A percentile compares a stretch with the other conserved stretches of the same genome.
Conservation (phyloP, 1,140 invertebrate species). For the Drosophila sp. region DNA sequence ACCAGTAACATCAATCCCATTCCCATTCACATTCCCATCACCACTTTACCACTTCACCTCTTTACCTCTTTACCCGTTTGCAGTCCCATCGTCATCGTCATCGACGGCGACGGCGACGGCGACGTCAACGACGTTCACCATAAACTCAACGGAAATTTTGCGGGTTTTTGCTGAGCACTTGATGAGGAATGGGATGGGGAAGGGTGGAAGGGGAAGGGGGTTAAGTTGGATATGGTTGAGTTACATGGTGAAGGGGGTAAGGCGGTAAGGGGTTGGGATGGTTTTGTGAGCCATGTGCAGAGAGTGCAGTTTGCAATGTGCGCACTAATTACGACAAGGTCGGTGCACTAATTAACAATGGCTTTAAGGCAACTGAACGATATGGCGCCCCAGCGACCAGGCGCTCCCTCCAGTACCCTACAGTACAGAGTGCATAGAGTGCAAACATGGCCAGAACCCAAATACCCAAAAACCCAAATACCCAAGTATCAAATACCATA, state of each 20-base stretch:
- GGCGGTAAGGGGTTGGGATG: not conserved
- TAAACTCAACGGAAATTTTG: constrained; percentile 60
- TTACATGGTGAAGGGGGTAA: too few species aligned
- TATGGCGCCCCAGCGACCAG: constrained; percentile 42
- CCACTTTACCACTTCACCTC: not conserved
- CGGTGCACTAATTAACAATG: constrained; percentile 79
- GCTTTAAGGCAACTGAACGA: constrained; percentile 74
- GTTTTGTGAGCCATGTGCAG: not conserved
- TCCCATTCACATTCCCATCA: not conserved
- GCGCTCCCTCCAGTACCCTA: not conserved
- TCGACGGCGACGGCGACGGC: constrained; percentile 28
- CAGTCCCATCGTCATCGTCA: constrained; percentile 6
- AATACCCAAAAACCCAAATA: constrained; percentile 17
- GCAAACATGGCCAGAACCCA: constrained; percentile 11
- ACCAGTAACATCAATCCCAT: not conserved
- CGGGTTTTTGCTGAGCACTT: constrained; percentile 24
- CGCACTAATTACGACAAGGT: constrained; percentile 76
- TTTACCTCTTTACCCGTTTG: too few species aligned
- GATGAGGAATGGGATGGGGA: not conserved
- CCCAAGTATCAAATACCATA: constrained; percentile 6
- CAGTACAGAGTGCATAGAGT: not conserved
- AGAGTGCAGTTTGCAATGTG: constrained; percentile 50
- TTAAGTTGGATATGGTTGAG: too few species aligned
- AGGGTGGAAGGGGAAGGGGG: too few species aligned
- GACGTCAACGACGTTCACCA: constrained; percentile 34